Percentiles rank a stretch among this genome's conserved stretches.
These are phyloP conservation scores for Uloborus diversus DNA, from an alignment of 1,140 invertebrate species.

Conservation along the genomic window DNA sequence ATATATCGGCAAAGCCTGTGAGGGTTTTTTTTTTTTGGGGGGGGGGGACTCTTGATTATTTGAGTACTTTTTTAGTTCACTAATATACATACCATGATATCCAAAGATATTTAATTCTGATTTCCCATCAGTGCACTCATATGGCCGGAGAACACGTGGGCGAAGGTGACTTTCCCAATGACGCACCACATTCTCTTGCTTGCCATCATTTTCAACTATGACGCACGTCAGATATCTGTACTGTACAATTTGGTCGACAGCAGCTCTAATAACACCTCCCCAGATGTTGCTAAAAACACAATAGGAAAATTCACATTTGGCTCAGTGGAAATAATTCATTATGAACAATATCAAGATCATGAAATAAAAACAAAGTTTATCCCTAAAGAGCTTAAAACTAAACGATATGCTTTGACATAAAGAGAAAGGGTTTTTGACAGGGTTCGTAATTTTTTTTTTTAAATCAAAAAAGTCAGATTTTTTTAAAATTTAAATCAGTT, in stretches of 20 bases:
- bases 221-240: conserved; percentile 83
- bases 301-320: too few species aligned
- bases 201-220: conserved; percentile 66
- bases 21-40: too few species aligned
- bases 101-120: conserved; percentile 55
- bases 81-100: conserved; percentile 66
- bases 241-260: conserved; percentile 73
- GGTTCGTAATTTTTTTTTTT: too few species aligned
- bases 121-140: conserved; percentile 42
- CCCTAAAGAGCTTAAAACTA: not conserved
- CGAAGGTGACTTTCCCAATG: conserved; percentile 84
- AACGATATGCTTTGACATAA: not conserved
- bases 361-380: not conserved
- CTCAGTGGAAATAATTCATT: conserved; percentile 32
- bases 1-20: too few species aligned
- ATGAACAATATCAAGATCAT: not conserved
- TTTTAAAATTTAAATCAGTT: too few species aligned
- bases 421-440: not conserved
- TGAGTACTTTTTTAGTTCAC: too few species aligned
- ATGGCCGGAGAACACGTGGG: conserved; percentile 72
- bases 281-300: conserved; percentile 59
- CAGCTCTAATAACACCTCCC: conserved; percentile 67
- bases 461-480: too few species aligned
- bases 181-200: conserved; percentile 73
- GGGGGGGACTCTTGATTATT: too few species aligned